Conservation (phyloP, 2,888 invertebrate genomes). For the Folsomia candida region DNA sequence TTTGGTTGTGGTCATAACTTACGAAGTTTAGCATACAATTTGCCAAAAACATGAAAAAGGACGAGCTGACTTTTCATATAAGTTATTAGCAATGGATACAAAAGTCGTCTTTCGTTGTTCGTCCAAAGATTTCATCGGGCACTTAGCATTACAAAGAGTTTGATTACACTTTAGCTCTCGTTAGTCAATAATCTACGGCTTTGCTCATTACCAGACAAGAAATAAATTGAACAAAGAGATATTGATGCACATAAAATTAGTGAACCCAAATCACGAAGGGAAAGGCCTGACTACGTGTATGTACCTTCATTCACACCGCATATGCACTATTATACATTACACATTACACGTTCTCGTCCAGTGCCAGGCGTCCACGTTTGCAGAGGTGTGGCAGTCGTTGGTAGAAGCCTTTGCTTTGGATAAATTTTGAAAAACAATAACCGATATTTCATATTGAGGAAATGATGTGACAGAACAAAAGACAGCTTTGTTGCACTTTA, state of each 20-base stretch:
- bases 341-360: no score
- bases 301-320: not conserved
- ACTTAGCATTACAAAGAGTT: not conserved
- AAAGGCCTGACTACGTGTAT: not conserved
- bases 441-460: constrained; percentile 15
- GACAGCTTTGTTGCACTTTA: constrained; percentile 1
- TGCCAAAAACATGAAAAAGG: not conserved
- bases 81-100: not conserved
- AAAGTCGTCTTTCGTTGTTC: not conserved
- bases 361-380: no score
- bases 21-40: not conserved
- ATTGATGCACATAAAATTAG: not conserved
- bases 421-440: constrained; percentile 14
- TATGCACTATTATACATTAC: not conserved
- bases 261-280: not conserved
- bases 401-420: not conserved
- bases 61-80: not conserved
- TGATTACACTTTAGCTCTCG: not conserved
- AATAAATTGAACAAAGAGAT: not conserved
- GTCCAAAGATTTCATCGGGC: not conserved
- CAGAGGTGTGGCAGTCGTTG: no score
- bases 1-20: not conserved
- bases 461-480: constrained; percentile 15
- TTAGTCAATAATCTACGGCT: not conserved
- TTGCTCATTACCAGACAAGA: not conserved